A percentile compares a stretch with the other conserved stretches of the same genome.
These are phyloP conservation scores for Mastacembelus armatus DNA, from an alignment of 2,797 vertebrate genomes.

Conservation along the genomic window DNA sequence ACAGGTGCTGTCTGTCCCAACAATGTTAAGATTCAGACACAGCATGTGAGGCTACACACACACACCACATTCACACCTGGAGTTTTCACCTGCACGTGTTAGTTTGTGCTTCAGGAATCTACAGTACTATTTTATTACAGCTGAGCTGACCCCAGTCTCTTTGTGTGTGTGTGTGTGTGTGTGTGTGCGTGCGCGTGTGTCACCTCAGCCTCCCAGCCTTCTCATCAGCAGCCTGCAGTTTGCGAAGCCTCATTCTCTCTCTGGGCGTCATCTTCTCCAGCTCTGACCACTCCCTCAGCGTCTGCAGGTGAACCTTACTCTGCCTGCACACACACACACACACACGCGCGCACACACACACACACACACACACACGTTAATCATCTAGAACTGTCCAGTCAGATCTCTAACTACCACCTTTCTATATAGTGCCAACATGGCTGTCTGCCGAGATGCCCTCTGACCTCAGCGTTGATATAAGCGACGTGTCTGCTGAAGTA, in stretches of 20 bases:
- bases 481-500: background rate
- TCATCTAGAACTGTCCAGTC: background rate
- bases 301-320: slow-evolving; percentile 86
- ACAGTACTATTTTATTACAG: too few relatives aligned
- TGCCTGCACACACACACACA: slow-evolving; percentile 70
- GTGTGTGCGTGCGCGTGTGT: slow-evolving; percentile 5
- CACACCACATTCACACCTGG: too few relatives aligned
- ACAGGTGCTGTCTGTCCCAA: too few relatives aligned
- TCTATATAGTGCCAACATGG: background rate
- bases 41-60: too few relatives aligned
- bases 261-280: slow-evolving; percentile 88
- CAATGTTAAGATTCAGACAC: too few relatives aligned
- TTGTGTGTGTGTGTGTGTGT: background rate
- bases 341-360: slow-evolving; percentile 9
- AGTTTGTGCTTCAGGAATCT: too few relatives aligned
- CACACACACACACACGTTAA: background rate
- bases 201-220: slow-evolving; percentile 83
- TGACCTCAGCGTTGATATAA: background rate
- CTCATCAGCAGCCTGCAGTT: slow-evolving; percentile 85
- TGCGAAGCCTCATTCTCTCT: slow-evolving; percentile 86
- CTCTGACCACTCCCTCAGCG: slow-evolving; percentile 84
- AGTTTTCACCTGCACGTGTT: too few relatives aligned
- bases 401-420: background rate
- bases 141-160: too few relatives aligned
- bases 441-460: background rate